Percentiles rank a stretch among this genome's conserved stretches.
Evolutionary conservation across 2,113 vertebrate genomes (phyloP).

Genomic region (Albula glossodonta): DNA sequence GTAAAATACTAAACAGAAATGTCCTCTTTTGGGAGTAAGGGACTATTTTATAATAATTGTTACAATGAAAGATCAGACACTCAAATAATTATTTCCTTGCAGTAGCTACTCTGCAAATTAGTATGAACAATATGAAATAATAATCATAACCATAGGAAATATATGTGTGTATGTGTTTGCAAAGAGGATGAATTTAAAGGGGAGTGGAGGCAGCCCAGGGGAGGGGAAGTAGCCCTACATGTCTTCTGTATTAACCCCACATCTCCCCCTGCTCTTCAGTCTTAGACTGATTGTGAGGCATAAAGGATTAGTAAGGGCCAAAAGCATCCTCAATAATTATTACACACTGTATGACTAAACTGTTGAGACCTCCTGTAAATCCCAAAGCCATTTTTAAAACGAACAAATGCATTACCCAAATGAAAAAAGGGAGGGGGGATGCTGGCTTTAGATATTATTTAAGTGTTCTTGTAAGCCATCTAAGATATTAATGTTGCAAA

Average conservation of each 20-base stretch:
- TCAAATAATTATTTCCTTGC: no score
- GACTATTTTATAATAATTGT: no score
- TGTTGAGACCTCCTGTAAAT: slow-evolving; percentile 72
- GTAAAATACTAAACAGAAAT: no score
- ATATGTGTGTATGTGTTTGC: no score
- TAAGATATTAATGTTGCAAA: slow-evolving; percentile 99
- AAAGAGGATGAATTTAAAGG: no score
- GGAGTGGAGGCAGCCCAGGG: no score
- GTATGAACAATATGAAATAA: no score
- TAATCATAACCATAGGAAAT: no score
- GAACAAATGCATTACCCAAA: slow-evolving; percentile 88
- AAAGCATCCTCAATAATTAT: slow-evolving; percentile 72
- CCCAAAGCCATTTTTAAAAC: slow-evolving; percentile 83
- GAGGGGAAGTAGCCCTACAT: no score
- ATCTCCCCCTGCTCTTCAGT: slow-evolving; percentile 47
- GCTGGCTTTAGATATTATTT: slow-evolving; percentile 86
- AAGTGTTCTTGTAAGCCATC: slow-evolving; percentile 99
- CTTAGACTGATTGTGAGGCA: slow-evolving; percentile 63
- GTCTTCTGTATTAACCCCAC: slow-evolving; percentile 29
- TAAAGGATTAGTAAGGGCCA: slow-evolving; percentile 65
- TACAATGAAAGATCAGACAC: no score
- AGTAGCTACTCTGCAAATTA: no score
- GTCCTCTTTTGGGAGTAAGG: no score
- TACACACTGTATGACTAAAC: slow-evolving; percentile 65
- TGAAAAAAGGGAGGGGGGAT: slow-evolving; percentile 73